Conservation (phyloP, 2,888 invertebrate species). For the Cerastis rubricosa region DNA sequence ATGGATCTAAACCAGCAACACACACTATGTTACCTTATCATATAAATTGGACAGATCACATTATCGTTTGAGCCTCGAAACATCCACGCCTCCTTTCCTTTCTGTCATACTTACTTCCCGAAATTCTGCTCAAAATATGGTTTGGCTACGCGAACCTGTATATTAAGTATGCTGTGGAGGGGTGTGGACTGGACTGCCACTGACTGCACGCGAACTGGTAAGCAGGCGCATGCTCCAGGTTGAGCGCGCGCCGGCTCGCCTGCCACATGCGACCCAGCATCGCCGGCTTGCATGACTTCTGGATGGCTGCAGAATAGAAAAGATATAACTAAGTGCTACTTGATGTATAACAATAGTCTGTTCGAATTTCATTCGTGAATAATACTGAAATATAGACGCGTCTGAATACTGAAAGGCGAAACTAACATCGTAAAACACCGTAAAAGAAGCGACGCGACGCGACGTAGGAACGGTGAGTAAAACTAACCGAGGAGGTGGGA, state of each 20-base stretch:
- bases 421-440: not conserved
- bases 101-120: not conserved
- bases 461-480: not conserved
- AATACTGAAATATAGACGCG: not conserved
- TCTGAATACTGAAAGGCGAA: not conserved
- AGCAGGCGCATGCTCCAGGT: constrained; percentile 81
- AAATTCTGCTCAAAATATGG: not conserved
- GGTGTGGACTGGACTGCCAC: constrained; percentile 90
- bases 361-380: not conserved
- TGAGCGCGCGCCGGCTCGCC: constrained; percentile 82
- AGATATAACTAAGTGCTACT: not conserved
- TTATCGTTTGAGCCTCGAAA: not conserved
- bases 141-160: constrained; percentile 80
- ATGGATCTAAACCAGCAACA: not conserved
- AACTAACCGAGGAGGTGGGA: not conserved
- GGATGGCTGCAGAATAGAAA: constrained; percentile 76
- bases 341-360: constrained; percentile 3
- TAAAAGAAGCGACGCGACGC: not conserved
- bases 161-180: constrained; percentile 87
- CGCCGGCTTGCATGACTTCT: constrained; percentile 85
- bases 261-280: constrained; percentile 85
- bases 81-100: not conserved
- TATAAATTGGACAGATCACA: not conserved
- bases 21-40: not conserved
- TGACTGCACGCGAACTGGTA: constrained; percentile 89